These are phyloP conservation scores for Cynoglossus semilaevis DNA, from an alignment of 2,113 vertebrate species.

Conservation along the genomic window DNA sequence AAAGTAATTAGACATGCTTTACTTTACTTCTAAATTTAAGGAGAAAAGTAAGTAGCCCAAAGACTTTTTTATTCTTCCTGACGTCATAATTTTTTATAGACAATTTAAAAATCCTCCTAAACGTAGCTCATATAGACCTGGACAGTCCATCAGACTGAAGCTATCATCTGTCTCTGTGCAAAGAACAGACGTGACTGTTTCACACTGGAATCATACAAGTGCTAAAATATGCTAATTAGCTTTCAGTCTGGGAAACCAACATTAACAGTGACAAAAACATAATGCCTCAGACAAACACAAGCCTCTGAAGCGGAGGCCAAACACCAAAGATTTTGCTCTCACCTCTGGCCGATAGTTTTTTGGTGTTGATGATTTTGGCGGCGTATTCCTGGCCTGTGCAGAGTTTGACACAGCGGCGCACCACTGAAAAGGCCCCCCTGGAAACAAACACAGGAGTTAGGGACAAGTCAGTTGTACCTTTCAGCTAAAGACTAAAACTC, in stretches of 20 bases:
- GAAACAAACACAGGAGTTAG: constrained; percentile 27
- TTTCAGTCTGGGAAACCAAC: constrained; percentile 41
- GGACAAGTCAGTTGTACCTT: too few species aligned
- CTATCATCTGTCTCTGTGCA: constrained; percentile 25
- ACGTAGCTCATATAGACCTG: not conserved
- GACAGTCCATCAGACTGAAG: constrained; percentile 16
- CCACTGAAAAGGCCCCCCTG: constrained; percentile 95
- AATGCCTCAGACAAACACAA: not conserved
- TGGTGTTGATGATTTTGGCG: constrained; percentile 98
- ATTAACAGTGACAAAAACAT: constrained; percentile 1
- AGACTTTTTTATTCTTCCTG: too few species aligned
- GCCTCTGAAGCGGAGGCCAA: too few species aligned
- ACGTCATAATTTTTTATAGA: too few species aligned
- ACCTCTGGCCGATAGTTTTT: constrained; percentile 97
- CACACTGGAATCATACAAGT: constrained; percentile 42
- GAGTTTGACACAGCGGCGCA: constrained; percentile 93
- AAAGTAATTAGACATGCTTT: not conserved
- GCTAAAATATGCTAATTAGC: constrained; percentile 55
- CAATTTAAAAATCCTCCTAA: not conserved
- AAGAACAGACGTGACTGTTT: constrained; percentile 52
- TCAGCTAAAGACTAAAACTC: too few species aligned
- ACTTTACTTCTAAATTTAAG: too few species aligned
- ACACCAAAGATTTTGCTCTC: constrained; percentile 45
- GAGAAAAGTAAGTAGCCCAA: too few species aligned
- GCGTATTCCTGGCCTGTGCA: constrained; percentile 93